A percentile compares a stretch with the other conserved stretches of the same genome.
Evolutionary conservation across 2,113 vertebrate species (phyloP).

Genomic region (Casuarius casuarius): DNA sequence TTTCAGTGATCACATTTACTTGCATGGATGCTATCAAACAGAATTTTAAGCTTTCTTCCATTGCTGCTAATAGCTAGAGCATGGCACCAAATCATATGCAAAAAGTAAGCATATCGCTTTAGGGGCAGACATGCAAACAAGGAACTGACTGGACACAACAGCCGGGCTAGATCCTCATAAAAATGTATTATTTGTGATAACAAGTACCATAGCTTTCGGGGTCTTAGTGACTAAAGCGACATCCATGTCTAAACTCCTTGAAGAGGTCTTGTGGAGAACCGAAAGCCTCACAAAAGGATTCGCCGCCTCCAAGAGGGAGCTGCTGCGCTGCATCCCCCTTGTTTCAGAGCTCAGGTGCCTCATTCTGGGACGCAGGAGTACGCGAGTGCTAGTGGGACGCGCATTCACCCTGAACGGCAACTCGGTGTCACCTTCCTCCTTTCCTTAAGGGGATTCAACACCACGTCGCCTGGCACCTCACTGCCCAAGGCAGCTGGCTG

Average conservation of each 20-base stretch:
- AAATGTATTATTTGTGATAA: too few relatives aligned
- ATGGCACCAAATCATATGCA: not conserved
- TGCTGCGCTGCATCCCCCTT: not conserved
- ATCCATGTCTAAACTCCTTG: too few relatives aligned
- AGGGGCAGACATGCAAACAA: not conserved
- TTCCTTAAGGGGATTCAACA: not conserved
- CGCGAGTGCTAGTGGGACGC: too few relatives aligned
- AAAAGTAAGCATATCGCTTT: not conserved
- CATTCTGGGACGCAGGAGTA: not conserved
- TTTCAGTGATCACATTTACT: not conserved
- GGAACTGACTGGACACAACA: not conserved
- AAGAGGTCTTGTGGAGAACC: too few relatives aligned
- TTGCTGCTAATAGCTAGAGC: not conserved
- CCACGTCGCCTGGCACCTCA: not conserved
- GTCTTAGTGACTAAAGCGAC: too few relatives aligned
- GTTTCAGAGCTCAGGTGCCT: not conserved
- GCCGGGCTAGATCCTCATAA: not conserved
- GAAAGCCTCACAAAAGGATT: not conserved
- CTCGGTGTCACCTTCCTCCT: not conserved
- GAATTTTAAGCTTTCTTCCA: not conserved
- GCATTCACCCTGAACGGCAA: fast-evolving
- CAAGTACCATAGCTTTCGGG: too few relatives aligned
- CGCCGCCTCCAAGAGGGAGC: not conserved
- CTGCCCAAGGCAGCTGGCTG: not conserved
- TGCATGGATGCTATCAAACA: not conserved